Evolutionary conservation across 2,113 vertebrate species (phyloP).

Genomic region (Gallinago jamesoni): DNA sequence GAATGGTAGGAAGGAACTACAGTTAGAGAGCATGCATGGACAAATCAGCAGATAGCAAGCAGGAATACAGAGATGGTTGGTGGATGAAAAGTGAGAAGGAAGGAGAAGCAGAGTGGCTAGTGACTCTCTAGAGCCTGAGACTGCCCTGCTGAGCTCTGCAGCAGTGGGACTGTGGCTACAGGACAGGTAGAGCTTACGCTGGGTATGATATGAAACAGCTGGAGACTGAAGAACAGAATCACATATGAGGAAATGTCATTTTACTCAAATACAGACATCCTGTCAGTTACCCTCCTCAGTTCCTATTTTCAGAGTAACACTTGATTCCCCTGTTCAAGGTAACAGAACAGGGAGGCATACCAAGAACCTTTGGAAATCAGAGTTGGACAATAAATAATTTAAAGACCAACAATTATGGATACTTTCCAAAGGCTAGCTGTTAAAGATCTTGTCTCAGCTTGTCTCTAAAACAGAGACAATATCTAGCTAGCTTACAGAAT

Average conservation of each 20-base stretch:
- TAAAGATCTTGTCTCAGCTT: not conserved
- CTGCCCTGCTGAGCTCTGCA: not conserved
- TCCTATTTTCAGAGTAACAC: not conserved
- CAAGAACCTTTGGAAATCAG: not conserved
- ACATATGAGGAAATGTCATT: not conserved
- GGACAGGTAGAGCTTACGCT: fast-evolving
- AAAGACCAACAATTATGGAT: not conserved
- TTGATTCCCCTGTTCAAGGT: not conserved
- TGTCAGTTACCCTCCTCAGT: not conserved
- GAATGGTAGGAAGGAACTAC: not conserved
- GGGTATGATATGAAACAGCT: not conserved
- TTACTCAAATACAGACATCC: not conserved
- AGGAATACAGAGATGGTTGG: not conserved
- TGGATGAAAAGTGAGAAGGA: not conserved
- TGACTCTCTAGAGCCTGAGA: not conserved
- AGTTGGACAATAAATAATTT: not conserved
- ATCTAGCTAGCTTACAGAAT: not conserved
- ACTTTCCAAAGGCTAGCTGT: not conserved
- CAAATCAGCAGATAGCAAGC: not conserved
- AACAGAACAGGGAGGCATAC: not conserved
- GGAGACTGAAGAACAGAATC: not conserved
- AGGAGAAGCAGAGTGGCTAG: not conserved
- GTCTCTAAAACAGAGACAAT: not conserved
- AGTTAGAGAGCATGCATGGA: not conserved
- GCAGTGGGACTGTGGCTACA: not conserved